Base-by-base conservation (phyloP, 2,888 invertebrate genomes). In the Nomada ferruginata region DNA sequence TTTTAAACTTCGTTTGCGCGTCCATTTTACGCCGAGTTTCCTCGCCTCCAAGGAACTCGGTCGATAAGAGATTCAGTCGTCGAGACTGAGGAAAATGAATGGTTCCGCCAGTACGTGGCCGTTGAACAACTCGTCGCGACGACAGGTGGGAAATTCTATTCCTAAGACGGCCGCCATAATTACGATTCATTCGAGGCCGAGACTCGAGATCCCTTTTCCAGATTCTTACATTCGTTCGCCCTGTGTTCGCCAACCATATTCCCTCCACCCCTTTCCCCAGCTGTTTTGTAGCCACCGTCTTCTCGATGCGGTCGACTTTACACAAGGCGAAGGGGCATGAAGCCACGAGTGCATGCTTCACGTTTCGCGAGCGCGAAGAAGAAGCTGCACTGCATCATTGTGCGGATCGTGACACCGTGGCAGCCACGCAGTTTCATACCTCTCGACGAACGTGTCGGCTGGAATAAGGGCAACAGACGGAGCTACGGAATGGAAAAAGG, bases 391-490 rank as follows among this genome's bases (percentile, higher is more conserved):
- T 59, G 74, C 69, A 53, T 78, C 81, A 74, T 86, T 81, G 73
- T 82, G 61, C 60, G 63, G 52, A 36, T 61, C 73, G 76, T 69
- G 77, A 69, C 66, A 42, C 57, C 72, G 50, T 47, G 55, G 50
- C 61, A 68, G 73, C n/a, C 61, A 26, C 59, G 59, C 57, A 65
- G 53, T 50, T 61, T 26, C 55, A 61, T 60, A 72, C 55, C 29
- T 61, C 61, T 66, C 29, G 53, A 15, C 70, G 71, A 85, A 77
- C 60, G 75, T 59, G 71, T 60, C 63, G 59, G 15, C 20, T 47
- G 70, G 52, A 87, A 87, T 81, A 78, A 79, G 87, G 86, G 86
- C 87, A 87, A 74, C 85, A 84, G 70, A 79, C 78, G 20, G 20
- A 65, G 50, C 29, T 23, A 52, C 10, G 57, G 71, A 52, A 69